These are phyloP conservation scores for Crotalus horridus DNA, from an alignment of 2,113 vertebrate genomes.

Conservation along the genomic window DNA sequence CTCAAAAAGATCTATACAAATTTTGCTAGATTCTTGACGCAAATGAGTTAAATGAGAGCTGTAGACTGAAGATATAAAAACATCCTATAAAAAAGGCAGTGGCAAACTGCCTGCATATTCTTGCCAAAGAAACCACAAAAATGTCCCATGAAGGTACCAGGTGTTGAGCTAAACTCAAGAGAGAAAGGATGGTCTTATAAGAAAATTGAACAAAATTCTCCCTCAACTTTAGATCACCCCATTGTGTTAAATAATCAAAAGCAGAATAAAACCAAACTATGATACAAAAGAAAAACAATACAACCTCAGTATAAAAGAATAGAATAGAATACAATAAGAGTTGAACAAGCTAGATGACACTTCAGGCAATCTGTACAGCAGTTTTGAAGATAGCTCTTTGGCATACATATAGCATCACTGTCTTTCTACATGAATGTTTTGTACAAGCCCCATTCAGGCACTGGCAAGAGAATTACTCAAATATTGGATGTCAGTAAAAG, in stretches of 20 bases:
- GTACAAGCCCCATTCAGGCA: neutral
- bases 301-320: neutral
- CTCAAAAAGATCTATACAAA: neutral
- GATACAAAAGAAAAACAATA: neutral
- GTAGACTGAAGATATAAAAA: neutral
- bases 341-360: neutral
- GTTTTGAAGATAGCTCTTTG: fast-evolving
- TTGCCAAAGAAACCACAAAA: neutral
- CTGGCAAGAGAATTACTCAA: neutral
- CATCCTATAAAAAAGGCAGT: neutral
- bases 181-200: neutral
- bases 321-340: neutral
- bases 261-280: neutral
- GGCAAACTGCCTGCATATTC: neutral
- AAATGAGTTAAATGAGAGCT: neutral
- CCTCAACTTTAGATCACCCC: neutral
- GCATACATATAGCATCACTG: neutral
- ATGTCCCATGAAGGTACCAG: neutral
- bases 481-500: neutral
- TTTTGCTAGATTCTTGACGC: neutral
- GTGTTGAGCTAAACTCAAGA: neutral
- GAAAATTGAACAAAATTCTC: neutral
- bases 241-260: neutral
- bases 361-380: neutral
- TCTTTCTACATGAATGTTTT: neutral